These are phyloP conservation scores for Mystacornis crossleyi DNA, from an alignment of 2,113 vertebrate genomes.

Conservation along the genomic window DNA sequence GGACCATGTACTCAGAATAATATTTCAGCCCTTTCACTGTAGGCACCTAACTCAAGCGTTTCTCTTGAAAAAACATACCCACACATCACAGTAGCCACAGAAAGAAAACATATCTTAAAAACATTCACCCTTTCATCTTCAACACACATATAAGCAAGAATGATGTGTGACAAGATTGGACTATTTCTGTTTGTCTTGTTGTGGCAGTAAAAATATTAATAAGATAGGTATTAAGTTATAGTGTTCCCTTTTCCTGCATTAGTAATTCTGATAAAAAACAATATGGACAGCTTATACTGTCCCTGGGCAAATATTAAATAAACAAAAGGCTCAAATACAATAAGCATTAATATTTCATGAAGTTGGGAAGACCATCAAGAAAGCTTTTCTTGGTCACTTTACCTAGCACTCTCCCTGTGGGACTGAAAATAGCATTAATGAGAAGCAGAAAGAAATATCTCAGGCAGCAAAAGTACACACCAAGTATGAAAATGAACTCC, in stretches of 20 bases:
- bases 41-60: neutral
- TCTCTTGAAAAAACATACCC: neutral
- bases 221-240: neutral
- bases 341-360: constrained; percentile 62
- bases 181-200: neutral
- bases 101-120: neutral
- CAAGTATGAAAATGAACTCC: neutral
- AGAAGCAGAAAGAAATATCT: constrained; percentile 41
- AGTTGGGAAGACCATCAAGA: constrained; percentile 34
- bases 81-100: neutral
- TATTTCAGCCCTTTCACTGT: neutral
- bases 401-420: constrained; percentile 25
- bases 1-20: neutral
- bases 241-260: neutral
- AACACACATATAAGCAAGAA: neutral
- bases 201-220: constrained; percentile 39
- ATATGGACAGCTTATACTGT: constrained; percentile 41
- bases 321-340: constrained; percentile 57
- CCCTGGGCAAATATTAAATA: constrained; percentile 59
- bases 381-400: constrained; percentile 64
- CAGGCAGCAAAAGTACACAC: constrained; percentile 36
- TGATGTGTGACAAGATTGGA: neutral
- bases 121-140: neutral
- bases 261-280: constrained; percentile 52
- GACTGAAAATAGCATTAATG: constrained; percentile 26